Evolutionary conservation across 2,113 vertebrate species (phyloP).

Genomic region (Neotoma lepida): DNA sequence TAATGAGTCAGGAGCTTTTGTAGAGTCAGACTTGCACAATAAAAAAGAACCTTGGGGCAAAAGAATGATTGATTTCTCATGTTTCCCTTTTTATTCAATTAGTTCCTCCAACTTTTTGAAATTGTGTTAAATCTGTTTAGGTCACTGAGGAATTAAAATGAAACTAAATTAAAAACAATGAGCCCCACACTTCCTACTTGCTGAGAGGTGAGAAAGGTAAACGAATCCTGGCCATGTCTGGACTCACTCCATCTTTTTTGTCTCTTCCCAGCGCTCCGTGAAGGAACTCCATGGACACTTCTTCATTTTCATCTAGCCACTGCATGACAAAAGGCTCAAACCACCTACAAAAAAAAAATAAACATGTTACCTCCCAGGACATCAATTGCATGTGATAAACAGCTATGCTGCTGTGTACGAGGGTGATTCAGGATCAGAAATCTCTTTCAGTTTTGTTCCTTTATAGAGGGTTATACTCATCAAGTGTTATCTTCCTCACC

Average conservation of each 20-base stretch:
- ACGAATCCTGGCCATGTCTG: not conserved
- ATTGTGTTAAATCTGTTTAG: constrained; percentile 19
- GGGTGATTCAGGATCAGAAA: not conserved
- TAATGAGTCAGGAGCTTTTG: not conserved
- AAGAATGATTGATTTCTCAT: not conserved
- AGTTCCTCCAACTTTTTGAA: not conserved
- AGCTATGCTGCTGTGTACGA: not conserved
- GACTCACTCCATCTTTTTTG: constrained; percentile 97
- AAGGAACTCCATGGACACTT: constrained; percentile 97
- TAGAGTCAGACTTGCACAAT: not conserved
- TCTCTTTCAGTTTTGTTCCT: not conserved
- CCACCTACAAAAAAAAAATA: constrained; percentile 88
- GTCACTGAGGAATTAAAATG: not conserved
- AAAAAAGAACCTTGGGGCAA: not conserved
- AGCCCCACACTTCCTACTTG: not conserved
- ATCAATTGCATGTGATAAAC: not conserved
- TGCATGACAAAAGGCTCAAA: constrained; percentile 99
- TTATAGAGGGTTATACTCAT: not conserved
- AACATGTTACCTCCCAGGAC: not conserved
- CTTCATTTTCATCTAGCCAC: constrained; percentile 99
- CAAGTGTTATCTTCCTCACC: not conserved
- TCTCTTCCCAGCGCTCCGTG: constrained; percentile 96
- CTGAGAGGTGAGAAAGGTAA: not conserved
- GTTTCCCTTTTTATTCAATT: not conserved
- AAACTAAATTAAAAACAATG: not conserved